Evolutionary conservation across 2,888 invertebrate species (phyloP).

Genomic region (Petrolisthes manimaculis): DNA sequence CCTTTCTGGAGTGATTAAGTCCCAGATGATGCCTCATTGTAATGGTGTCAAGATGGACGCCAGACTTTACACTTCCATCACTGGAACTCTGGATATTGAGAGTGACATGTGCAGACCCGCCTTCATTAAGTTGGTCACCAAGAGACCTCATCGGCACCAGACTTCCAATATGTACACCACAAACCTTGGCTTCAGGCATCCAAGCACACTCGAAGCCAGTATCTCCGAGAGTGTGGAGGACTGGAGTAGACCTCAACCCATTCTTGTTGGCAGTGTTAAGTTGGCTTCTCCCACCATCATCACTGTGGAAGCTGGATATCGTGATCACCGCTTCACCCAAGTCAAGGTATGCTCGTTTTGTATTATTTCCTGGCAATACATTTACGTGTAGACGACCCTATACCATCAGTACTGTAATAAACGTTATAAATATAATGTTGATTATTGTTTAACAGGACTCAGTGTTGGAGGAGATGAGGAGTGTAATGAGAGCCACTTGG

Average conservation of each 20-base stretch:
- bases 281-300: conserved; percentile 9
- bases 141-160: neutral
- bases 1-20: conserved; percentile 32
- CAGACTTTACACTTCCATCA: neutral
- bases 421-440: too few species aligned
- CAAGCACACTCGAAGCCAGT: neutral
- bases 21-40: conserved; percentile 16
- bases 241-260: neutral
- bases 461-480: neutral
- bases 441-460: neutral
- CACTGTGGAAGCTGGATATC: conserved; percentile 4
- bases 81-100: conserved; percentile 16
- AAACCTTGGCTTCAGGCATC: conserved; percentile 8
- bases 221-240: neutral
- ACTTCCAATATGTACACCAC: neutral
- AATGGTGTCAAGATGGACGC: conserved; percentile 18
- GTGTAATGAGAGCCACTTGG: neutral
- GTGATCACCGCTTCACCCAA: neutral
- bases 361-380: too few species aligned
- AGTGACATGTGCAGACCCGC: conserved; percentile 27
- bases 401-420: too few species aligned
- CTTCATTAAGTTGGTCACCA: conserved; percentile 20
- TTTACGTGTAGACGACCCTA: too few species aligned
- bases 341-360: neutral
- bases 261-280: neutral